Conservation (phyloP, 1,140 invertebrate species). For the Leptinotarsa undecemlineata region DNA sequence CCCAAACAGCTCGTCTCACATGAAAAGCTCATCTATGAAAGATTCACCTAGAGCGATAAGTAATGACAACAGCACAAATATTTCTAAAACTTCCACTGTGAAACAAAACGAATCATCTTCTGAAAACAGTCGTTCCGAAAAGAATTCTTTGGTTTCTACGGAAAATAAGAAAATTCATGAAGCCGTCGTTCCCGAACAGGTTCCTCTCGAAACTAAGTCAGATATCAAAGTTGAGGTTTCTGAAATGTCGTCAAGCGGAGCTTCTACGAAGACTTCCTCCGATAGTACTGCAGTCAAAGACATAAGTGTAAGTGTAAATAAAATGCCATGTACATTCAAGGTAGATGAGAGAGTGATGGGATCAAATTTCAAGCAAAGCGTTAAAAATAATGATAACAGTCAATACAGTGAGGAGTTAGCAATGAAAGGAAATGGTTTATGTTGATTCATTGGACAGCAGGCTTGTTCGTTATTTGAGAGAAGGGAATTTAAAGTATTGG, state of each 20-base stretch:
- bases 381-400: neutral
- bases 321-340: neutral
- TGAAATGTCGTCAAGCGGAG: neutral
- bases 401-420: neutral
- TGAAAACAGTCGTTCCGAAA: neutral
- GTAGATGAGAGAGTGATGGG: neutral
- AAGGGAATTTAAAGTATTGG: too few species aligned
- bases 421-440: neutral
- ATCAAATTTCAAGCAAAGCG: neutral
- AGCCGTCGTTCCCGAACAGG: neutral
- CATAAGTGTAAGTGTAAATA: slow-evolving; percentile 22
- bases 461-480: neutral
- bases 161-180: neutral
- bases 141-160: neutral
- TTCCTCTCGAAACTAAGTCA: neutral
- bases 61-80: neutral
- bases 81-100: neutral
- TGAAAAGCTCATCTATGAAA: neutral
- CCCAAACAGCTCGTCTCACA: neutral
- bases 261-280: neutral
- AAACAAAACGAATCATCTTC: neutral
- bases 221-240: neutral
- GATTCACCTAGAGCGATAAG: neutral
- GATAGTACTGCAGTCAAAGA: neutral
- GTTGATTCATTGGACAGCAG: neutral